phyloP scores from a whole-genome alignment of 2,113 vertebrate genomes.

The Crotalus horridus region DNA sequence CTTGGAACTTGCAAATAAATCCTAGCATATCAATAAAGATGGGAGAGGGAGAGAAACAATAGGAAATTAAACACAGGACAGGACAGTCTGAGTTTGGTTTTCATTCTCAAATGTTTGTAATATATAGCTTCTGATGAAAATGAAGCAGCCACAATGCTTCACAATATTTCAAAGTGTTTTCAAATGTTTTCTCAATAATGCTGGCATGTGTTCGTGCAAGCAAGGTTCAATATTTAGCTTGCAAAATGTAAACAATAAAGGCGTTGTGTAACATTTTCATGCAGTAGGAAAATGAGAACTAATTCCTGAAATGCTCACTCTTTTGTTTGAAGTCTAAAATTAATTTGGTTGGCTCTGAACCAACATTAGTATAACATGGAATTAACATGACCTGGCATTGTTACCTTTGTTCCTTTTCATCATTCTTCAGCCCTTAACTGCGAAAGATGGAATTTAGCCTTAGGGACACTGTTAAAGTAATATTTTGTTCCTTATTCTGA shows the following conservation, averaged over 20 bases:
- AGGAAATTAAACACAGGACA: constrained; percentile 25
- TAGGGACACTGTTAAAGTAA: neutral
- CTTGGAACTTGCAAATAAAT: constrained; percentile 16
- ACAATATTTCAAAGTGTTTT: neutral
- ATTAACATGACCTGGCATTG: neutral
- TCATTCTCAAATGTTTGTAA: constrained; percentile 7
- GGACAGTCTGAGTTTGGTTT: constrained; percentile 31
- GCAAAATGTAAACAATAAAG: neutral
- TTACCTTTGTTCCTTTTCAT: neutral
- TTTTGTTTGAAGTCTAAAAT: neutral
- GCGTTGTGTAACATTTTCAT: neutral
- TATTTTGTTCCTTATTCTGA: neutral
- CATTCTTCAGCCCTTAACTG: neutral
- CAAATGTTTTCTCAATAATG: neutral
- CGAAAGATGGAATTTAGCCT: neutral
- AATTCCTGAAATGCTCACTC: neutral
- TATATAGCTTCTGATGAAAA: neutral
- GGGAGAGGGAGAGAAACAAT: neutral
- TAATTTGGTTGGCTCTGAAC: neutral
- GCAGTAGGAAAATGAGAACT: neutral
- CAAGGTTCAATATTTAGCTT: neutral
- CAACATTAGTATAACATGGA: neutral
- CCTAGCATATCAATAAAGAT: constrained; percentile 34
- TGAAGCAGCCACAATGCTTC: neutral
- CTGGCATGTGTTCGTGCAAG: neutral